Base-by-base conservation (phyloP, 2,888 invertebrate genomes). In the Cryptocheilus praepositus region DNA sequence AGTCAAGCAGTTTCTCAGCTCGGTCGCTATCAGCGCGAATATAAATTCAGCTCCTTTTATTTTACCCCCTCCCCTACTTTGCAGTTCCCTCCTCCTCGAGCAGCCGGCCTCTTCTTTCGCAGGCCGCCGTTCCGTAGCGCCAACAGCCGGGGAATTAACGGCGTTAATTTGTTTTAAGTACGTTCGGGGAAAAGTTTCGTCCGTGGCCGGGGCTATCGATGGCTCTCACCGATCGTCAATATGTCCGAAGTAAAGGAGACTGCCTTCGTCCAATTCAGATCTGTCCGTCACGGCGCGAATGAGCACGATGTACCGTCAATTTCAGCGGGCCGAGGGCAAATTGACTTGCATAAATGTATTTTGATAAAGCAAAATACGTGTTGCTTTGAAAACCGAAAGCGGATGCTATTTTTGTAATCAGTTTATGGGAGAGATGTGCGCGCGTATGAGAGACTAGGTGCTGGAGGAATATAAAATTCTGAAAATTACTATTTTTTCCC, bases 1-100 rank as follows among this genome's bases (percentile, higher is more conserved):
- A 83, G 84, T 85, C 85, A 83, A 85, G 85, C 85, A 86, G 82
- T 86, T 85, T 85, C 85, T 83, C 83, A 81, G 82, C 80, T 81
- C 81, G 80, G 71, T 80, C 81, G 83, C 84, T 86, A 86, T 85
- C 84, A 85, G 84, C 82, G 75, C 80, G 85, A 86, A 85, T 86
- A 86, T 85, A 85, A 86, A 86, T 86, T 86, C 80, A 67, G 64
- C 74, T 77, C 74, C 77, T 80, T 83, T 85, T 85, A 78, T 81
- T 84, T 83, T 81, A 65, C 74, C 74, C 72, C 70, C 67, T 62
- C 77, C 70, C 68, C 46, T 61, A 63, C 46, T 53, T 54, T 60
- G 49, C 53, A 63, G 22, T 28, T 56, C 51, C 65, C 53, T 56
- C 16, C 45, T 49, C 54, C 22, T 43, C 8, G 13, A 13, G 7